These are phyloP conservation scores for Tenebrosternarchus preto DNA, from an alignment of 2,113 vertebrate genomes.

Conservation along the genomic window DNA sequence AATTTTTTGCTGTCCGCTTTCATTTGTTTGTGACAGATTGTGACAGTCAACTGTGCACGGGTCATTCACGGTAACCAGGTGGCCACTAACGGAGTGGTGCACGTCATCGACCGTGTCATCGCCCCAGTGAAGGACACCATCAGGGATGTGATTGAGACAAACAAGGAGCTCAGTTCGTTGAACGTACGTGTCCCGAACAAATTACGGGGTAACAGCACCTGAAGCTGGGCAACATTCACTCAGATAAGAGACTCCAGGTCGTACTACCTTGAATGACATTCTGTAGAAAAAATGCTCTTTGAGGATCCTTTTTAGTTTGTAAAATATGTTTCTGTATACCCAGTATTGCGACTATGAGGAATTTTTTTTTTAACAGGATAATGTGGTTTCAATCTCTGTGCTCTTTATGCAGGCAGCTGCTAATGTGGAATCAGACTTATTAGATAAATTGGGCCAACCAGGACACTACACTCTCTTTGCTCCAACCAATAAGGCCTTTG, in stretches of 20 bases:
- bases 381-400: not conserved
- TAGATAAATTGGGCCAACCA: conserved; percentile 79
- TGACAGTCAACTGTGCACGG: conserved; percentile 96
- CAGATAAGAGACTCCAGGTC: not conserved
- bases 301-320: not conserved
- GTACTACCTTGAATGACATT: too few relatives aligned
- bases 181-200: conserved; percentile 71
- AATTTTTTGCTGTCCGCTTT: not conserved
- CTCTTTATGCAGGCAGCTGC: conserved; percentile 72
- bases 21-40: conserved; percentile 74
- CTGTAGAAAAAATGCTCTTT: not conserved
- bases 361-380: not conserved
- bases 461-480: conserved; percentile 93
- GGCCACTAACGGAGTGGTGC: conserved; percentile 94
- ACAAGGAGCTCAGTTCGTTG: conserved; percentile 83
- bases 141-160: conserved; percentile 79
- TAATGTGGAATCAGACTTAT: conserved; percentile 71
- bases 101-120: conserved; percentile 91
- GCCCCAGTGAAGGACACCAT: conserved; percentile 80
- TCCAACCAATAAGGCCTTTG: conserved; percentile 89
- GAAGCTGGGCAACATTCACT: not conserved
- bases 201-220: not conserved
- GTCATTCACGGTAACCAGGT: conserved; percentile 93
- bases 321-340: too few relatives aligned
- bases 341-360: not conserved